Evolutionary conservation across 2,888 invertebrate genomes (phyloP).

Genomic region (Coenonympha arcania): DNA sequence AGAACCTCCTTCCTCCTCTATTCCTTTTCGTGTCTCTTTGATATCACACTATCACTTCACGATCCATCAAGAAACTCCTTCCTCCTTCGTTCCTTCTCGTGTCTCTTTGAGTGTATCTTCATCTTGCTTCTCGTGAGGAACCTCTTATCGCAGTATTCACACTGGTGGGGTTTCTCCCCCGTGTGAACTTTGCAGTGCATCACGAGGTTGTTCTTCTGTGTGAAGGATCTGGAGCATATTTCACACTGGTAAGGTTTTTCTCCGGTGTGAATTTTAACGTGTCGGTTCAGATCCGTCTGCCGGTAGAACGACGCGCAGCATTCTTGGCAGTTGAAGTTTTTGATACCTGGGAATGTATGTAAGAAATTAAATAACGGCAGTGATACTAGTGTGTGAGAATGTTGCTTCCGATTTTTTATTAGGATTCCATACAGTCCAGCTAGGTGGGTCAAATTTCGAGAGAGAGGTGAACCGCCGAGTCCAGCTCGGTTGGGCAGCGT

Average conservation of each 20-base stretch:
- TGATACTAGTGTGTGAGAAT: too few species aligned
- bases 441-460: too few species aligned
- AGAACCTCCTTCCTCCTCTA: too few species aligned
- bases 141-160: conserved; percentile 45
- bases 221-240: conserved; percentile 56
- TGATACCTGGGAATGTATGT: too few species aligned
- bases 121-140: conserved; percentile 57
- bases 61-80: too few species aligned
- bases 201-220: conserved; percentile 57
- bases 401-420: too few species aligned
- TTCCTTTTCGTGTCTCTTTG: too few species aligned
- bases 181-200: conserved; percentile 60
- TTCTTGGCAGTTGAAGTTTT: conserved; percentile 51
- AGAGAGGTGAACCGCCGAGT: too few species aligned
- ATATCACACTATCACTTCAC: too few species aligned
- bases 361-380: too few species aligned
- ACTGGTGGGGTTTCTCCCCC: conserved; percentile 49
- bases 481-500: too few species aligned
- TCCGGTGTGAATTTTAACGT: conserved; percentile 56
- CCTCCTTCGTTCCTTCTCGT: conserved; percentile 48
- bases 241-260: conserved; percentile 58
- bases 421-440: too few species aligned
- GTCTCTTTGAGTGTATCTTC: conserved; percentile 45
- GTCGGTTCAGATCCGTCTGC: conserved; percentile 56
- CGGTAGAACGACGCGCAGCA: conserved; percentile 57